Evolutionary conservation across 2,888 invertebrate species (phyloP).

Genomic region (Linnaemya vulpina): DNA sequence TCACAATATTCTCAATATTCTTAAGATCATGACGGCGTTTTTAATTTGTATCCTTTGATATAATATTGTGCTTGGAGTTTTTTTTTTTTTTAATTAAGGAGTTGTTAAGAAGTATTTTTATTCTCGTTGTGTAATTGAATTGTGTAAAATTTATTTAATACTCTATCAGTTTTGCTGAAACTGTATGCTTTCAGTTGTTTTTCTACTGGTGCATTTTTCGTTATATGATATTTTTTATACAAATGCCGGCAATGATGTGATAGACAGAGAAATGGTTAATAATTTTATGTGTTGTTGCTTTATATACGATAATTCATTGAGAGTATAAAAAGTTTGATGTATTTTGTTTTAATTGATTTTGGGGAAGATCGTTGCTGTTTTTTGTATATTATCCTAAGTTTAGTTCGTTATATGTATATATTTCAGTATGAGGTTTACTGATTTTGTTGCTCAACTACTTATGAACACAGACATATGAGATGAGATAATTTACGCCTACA

Average conservation of each 20-base stretch:
- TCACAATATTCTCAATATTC: slow-evolving; percentile 74
- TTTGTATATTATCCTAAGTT: slow-evolving; percentile 71
- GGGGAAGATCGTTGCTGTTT: slow-evolving; percentile 72
- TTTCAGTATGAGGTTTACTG: slow-evolving; percentile 29
- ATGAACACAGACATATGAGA: slow-evolving; percentile 33
- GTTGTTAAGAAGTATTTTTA: slow-evolving; percentile 18
- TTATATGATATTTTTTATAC: slow-evolving; percentile 62
- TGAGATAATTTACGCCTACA: slow-evolving; percentile 44
- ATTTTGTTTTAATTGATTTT: slow-evolving; percentile 39
- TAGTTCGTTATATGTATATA: slow-evolving; percentile 49
- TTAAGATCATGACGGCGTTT: slow-evolving; percentile 73
- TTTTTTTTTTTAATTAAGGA: slow-evolving; percentile 33
- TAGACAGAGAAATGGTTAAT: slow-evolving; percentile 44
- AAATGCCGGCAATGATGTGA: slow-evolving; percentile 53
- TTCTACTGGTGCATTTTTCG: slow-evolving; percentile 65
- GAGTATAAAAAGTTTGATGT: slow-evolving; percentile 71
- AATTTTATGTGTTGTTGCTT: slow-evolving; percentile 23
- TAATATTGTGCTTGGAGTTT: slow-evolving; percentile 53
- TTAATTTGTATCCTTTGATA: slow-evolving; percentile 30
- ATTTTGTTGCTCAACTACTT: slow-evolving; percentile 48
- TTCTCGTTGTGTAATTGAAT: slow-evolving; percentile 52
- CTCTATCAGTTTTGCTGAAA: slow-evolving; percentile 10
- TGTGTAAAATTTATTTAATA: slow-evolving; percentile 39
- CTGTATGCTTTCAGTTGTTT: slow-evolving; percentile 6
- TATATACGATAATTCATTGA: slow-evolving; percentile 52